Conservation (phyloP, 2,888 invertebrate species). For the Dendrolimus houi region DNA sequence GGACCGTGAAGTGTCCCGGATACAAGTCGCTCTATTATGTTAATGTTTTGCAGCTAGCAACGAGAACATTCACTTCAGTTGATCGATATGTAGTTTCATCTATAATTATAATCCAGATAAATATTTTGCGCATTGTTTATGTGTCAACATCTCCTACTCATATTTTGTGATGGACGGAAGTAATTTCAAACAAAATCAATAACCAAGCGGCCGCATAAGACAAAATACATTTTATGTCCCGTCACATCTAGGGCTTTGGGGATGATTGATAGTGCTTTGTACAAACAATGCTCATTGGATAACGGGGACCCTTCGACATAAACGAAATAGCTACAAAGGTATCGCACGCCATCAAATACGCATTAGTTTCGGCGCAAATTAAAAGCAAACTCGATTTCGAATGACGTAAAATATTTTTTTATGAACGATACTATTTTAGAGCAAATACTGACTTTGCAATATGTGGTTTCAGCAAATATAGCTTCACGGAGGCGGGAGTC, state of each 20-base stretch:
- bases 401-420: neutral
- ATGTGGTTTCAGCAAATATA: conserved; percentile 7
- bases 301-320: conserved; percentile 35
- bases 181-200: conserved; percentile 61
- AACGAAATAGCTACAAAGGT: conserved; percentile 43
- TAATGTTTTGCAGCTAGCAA: conserved; percentile 57
- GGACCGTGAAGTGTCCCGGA: conserved; percentile 58
- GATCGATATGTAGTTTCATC: conserved; percentile 44
- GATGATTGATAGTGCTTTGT: conserved; percentile 71
- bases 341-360: conserved; percentile 40
- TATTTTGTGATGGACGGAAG: conserved; percentile 16
- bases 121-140: neutral
- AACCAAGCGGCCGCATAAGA: conserved; percentile 50
- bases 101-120: conserved; percentile 1
- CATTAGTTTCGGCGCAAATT: conserved; percentile 25
- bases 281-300: conserved; percentile 58
- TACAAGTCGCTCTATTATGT: conserved; percentile 67
- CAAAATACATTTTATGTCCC: conserved; percentile 61
- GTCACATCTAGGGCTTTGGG: conserved; percentile 48
- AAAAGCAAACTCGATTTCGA: conserved; percentile 14
- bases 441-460: conserved; percentile 32
- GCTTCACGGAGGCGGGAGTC: conserved; percentile 7
- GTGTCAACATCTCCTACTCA: neutral
- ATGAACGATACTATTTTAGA: neutral
- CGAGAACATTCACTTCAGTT: conserved; percentile 43